phyloP scores from a whole-genome alignment of 2,113 vertebrate genomes.

The Crocuta crocuta region DNA sequence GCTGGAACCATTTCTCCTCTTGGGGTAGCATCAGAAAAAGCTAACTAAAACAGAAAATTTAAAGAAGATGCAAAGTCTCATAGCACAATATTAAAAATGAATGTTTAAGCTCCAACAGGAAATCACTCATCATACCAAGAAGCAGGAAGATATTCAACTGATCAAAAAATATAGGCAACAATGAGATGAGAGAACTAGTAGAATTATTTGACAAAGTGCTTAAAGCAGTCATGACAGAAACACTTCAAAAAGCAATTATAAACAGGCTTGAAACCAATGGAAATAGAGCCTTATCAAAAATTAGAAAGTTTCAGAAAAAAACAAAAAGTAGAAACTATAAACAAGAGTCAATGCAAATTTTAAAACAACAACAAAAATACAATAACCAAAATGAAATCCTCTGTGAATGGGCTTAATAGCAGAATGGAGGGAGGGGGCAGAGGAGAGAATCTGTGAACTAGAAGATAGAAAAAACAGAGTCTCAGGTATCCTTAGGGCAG shows the following conservation, averaged over 20 bases:
- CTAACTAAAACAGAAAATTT: neutral
- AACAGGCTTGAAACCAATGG: neutral
- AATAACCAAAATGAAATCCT: neutral
- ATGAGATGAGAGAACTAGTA: neutral
- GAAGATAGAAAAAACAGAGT: neutral
- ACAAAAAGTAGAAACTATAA: neutral
- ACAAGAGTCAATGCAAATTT: neutral
- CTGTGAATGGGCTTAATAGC: neutral
- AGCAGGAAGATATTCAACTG: neutral
- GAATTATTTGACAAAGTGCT: neutral
- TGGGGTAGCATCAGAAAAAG: neutral
- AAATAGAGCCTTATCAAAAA: neutral
- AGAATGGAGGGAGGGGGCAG: neutral
- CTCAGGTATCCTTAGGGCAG: neutral
- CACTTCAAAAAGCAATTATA: neutral
- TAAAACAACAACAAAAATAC: neutral
- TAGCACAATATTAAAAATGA: neutral
- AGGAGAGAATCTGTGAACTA: neutral
- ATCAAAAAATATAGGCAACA: neutral
- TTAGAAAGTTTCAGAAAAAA: neutral
- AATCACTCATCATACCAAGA: neutral
- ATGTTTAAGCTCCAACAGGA: neutral
- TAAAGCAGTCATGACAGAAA: neutral
- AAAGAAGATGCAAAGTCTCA: neutral
- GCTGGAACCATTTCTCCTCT: neutral